Conservation (phyloP, 2,113 vertebrate species). For the Zosterops pallidus region DNA sequence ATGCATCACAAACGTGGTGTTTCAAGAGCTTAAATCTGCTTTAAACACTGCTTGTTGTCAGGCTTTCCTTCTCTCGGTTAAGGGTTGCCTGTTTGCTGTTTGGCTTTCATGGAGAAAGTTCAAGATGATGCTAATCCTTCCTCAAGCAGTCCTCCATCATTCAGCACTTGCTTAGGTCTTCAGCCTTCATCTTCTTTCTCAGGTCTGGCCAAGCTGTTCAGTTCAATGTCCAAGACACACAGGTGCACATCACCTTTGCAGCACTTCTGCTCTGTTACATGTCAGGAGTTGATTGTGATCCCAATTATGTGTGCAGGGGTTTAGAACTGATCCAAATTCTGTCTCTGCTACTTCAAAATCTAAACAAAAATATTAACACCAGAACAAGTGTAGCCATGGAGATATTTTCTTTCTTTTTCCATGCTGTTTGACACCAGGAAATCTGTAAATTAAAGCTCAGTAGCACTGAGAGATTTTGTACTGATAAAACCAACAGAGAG, state of each 20-base stretch:
- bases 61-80: neutral
- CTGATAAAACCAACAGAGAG: neutral
- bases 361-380: neutral
- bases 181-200: neutral
- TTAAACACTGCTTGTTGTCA: neutral
- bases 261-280: neutral
- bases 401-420: neutral
- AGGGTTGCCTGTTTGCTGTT: neutral
- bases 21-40: neutral
- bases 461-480: neutral
- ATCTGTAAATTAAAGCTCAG: neutral
- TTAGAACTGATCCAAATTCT: neutral
- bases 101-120: neutral
- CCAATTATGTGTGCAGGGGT: neutral
- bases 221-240: neutral
- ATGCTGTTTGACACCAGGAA: neutral
- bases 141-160: neutral
- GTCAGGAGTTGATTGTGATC: neutral
- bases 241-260: neutral
- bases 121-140: neutral
- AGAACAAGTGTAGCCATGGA: neutral
- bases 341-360: neutral
- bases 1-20: accelerated
- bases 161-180: neutral
- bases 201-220: neutral